phyloP scores from a whole-genome alignment of 1,140 invertebrate genomes.

The Gonioctena quinquepunctata region DNA sequence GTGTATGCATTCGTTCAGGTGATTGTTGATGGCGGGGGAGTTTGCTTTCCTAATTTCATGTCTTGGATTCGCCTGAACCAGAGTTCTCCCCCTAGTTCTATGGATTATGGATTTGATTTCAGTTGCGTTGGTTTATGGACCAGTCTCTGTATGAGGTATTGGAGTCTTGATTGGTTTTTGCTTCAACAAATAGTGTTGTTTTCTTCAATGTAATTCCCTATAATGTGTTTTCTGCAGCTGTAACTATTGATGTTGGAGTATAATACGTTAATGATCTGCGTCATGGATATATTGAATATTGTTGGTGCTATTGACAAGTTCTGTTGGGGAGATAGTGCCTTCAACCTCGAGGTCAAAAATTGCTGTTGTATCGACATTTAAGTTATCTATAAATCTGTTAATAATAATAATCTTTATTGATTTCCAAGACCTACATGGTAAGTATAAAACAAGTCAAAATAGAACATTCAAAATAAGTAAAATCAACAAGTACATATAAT shows the following conservation, averaged over 20 bases:
- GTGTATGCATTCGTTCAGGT: not conserved
- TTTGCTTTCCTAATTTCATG: not conserved
- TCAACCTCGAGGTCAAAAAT: conserved; percentile 2
- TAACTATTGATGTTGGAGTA: conserved; percentile 8
- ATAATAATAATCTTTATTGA: no score
- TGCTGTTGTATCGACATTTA: not conserved
- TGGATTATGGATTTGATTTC: not conserved
- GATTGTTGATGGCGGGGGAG: not conserved
- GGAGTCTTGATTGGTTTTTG: not conserved
- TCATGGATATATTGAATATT: not conserved
- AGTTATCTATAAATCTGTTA: conserved; percentile 7
- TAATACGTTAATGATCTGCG: not conserved
- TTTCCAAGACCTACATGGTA: no score
- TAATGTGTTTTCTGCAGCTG: conserved; percentile 2
- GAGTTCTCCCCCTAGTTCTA: not conserved
- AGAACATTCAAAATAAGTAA: no score
- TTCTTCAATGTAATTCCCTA: not conserved
- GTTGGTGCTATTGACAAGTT: not conserved
- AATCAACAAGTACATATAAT: no score
- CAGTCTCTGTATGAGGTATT: not conserved
- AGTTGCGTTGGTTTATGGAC: no score
- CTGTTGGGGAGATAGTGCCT: not conserved
- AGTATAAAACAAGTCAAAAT: no score
- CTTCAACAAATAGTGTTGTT: not conserved
- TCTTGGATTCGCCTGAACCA: not conserved